Base-by-base conservation (phyloP, 2,888 invertebrate species). In the Lasioglossum oenotherae region DNA sequence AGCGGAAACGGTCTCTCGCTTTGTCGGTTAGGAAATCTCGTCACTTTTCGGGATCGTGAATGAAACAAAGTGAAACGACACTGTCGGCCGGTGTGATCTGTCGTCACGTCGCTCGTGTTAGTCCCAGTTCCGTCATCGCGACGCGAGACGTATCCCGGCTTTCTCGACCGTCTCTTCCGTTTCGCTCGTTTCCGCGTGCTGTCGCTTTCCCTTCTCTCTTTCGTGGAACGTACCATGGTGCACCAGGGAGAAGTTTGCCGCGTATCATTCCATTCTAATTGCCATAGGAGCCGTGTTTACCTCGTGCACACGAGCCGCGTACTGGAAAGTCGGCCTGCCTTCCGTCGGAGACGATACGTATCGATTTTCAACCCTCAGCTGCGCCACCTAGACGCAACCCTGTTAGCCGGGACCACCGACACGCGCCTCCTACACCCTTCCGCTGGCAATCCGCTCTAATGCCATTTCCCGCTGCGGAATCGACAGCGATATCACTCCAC, bases 291-390 rank as follows among this genome's bases (percentile, higher is more conserved):
- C 91, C 92, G 93, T 95, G 94, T 94, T 95, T 93, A 94, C 93
- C 92, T 94, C 93, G 90, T 94, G 94, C 94, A 93, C 94, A 93
- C 94, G 93, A 93, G 93, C 89, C 92, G 92, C 93, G 92, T 93
- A 95, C 95, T 95, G 94, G 92, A 92, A 93, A 92, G 87, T 83
- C 91, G 92, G 90, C 91, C 91, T 91, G 92, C 89, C 80, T 91
- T 91, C 92, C 92, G 92, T 91, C 86, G 91, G 88, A 93, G 92
- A 93, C 93, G 93, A 94, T 94, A 92, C 89, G 93, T 95, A 95
- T 95, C 94, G 95, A 95, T 95, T 95, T 95, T 94, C 90, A 80
- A 74, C 86, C 87, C 85, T 81, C 89, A 92, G 88, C 91, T 92
- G 93, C 94, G 94, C 94, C 94, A 94, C 92, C 94, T 94, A 92